Base-by-base conservation (phyloP, 1,140 invertebrate genomes). In the Proctacanthus coquilletti region DNA sequence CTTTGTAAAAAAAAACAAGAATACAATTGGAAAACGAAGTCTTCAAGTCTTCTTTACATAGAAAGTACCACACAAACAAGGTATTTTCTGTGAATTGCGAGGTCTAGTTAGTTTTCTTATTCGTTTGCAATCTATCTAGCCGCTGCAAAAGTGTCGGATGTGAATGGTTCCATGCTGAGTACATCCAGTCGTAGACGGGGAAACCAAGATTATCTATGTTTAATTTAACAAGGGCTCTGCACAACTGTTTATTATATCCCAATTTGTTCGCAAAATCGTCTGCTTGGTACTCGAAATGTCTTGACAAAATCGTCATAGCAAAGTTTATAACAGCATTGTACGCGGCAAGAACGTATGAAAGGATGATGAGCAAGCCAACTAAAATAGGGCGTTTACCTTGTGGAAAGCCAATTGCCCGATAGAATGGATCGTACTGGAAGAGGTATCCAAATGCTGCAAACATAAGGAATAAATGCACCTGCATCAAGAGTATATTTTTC, bases 61-160 rank as follows among this genome's bases (percentile, higher is more conserved):
- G 13, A 27, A 27, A 27, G 13, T 9, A 27, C 23, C 23, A 27
- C 8, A 27, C 13, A 27, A 8, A 27, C 13, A 9, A 27, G 23
- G 8, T 9, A 13, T 9, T 9, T 8, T 27, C 8, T 27, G 23
- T 27, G 8, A 27, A 27, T 9, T 27, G 8, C 8, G 8, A 27
- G 13, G 8, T 27, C 23, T 27, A 27, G 8, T 27, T 27, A 27
- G 8, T 13, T 13, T 27, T 27, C 23, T 27, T 27, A 13, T 27
- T 27, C 8, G 8, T 27, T 27, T 41, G 35, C 11, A 41, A 18
- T 1, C 56, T 44, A 21, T 76, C 74, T 36, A 98, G 68, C 53
- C 95, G 68, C 59, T 98, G 85, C n/a, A 97, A 66, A 6, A 97
- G 62, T 19, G 93, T 87, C 40, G 95, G 95, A 73, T 99, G 95